These are phyloP conservation scores for Hydroisotoma schaefferi DNA, from an alignment of 2,888 invertebrate species.

Conservation along the genomic window DNA sequence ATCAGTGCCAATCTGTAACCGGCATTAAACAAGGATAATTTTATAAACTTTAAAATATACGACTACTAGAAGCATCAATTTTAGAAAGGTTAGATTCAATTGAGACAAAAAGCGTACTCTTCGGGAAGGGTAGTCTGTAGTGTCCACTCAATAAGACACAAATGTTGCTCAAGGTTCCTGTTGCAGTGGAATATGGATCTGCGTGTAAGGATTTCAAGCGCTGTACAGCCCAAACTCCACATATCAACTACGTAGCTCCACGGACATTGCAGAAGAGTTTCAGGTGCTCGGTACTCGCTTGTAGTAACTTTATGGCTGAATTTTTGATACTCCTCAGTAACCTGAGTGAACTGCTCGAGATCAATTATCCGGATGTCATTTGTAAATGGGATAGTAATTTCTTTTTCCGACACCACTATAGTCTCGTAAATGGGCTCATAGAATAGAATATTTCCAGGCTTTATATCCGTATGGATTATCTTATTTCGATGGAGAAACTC, in stretches of 20 bases:
- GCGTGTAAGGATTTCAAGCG: constrained; percentile 10
- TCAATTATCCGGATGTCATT: not conserved
- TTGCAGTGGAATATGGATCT: constrained; percentile 3
- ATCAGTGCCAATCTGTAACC: not conserved
- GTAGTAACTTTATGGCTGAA: constrained; percentile 5
- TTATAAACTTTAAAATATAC: not conserved
- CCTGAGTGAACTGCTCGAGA: not conserved
- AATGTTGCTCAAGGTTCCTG: not conserved
- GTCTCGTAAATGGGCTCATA: not conserved
- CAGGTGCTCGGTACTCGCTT: constrained; percentile 7
- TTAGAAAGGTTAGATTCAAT: not conserved
- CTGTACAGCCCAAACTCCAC: constrained; percentile 14
- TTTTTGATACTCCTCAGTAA: not conserved
- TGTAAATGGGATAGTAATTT: not conserved
- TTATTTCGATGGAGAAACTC: not conserved
- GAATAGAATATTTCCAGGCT: constrained; percentile 1
- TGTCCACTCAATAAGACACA: constrained; percentile 3
- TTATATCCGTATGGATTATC: not conserved
- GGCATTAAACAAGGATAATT: not conserved
- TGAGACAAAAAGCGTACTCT: not conserved
- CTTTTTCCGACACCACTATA: not conserved
- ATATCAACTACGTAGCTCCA: constrained; percentile 4
- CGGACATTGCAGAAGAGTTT: not conserved
- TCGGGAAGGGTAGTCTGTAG: not conserved
- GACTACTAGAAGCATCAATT: not conserved